Evolutionary conservation across 2,888 invertebrate species (phyloP), one percentile per base, ranked within the genome.

Genomic region (Omphaloscelis lunosa): DNA sequence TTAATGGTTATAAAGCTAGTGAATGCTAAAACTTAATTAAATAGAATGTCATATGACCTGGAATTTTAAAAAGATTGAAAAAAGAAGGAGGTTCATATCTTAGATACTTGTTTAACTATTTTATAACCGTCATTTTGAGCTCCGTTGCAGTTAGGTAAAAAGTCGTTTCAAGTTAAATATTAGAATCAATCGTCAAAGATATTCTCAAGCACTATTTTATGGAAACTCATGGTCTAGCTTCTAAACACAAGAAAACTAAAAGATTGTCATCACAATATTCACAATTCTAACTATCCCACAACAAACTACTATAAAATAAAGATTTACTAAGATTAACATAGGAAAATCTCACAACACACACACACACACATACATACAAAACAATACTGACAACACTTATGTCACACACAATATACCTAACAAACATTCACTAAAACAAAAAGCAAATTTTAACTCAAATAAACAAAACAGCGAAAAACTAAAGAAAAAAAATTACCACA

Each of bases 341-440:
- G 68, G 68, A 85, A 73, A 83, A 83, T 76, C 85, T 84, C 72
- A 53, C 75, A 63, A 62, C 48, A 56, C 59, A 53, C 79, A 72
- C 81, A 39, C 51, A 82, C 77, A 79, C 56, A 75, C 61, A 72
- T n/a, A 69, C 66, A 65, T 69, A 84, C 58, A 75, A 80, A 75
- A 72, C 72, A 76, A 72, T 75, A 59, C 34, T 34, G 34, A 34
- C 69, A 9, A 51, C 59, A 80, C 74, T 48, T 68, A 82, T 39
- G n/a, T 66, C 71, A 71, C 72, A 63, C 63, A 39, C 15, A 27
- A n/a, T 59, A 48, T 27, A 51, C 45, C 20, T 11, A 12, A 20
- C 62, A 11, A 56, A 82, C 29, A 61, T 29, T 29, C 23, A 65
- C 56, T 27, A 23, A 1, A 56, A 1, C 2, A 11, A 29, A 34